These are phyloP conservation scores for Margarornis squamiger DNA, from an alignment of 2,797 vertebrate genomes.

Conservation along the genomic window DNA sequence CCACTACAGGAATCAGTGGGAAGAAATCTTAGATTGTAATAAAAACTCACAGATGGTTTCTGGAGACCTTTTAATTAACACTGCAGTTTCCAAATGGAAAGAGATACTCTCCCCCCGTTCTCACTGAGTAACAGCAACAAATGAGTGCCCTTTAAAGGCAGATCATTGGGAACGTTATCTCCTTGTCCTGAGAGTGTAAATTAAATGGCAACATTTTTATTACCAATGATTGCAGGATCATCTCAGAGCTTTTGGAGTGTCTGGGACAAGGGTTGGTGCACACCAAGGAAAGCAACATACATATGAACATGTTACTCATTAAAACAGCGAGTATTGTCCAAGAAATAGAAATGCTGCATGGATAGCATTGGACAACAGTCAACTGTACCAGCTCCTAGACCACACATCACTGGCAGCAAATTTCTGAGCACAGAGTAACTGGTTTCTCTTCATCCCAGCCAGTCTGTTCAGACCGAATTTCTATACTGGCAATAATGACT, in stretches of 20 bases:
- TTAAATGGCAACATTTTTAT: slow-evolving; percentile 30
- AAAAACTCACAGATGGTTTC: slow-evolving; percentile 14
- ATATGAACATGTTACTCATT: neutral
- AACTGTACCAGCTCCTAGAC: neutral
- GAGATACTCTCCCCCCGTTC: neutral
- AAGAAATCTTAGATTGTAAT: neutral
- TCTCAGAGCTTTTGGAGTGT: neutral
- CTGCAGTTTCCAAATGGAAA: neutral
- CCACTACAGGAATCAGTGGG: neutral
- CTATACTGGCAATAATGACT: neutral
- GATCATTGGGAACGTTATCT: neutral
- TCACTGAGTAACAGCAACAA: neutral
- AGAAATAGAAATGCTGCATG: neutral
- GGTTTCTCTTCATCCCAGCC: neutral
- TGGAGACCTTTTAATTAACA: slow-evolving; percentile 13
- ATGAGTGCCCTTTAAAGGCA: slow-evolving; percentile 7
- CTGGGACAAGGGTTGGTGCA: neutral
- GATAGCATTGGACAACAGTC: accelerated
- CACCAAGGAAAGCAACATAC: neutral
- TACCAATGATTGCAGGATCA: neutral
- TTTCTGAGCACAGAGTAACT: neutral
- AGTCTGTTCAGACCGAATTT: neutral
- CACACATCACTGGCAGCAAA: neutral
- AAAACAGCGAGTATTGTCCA: neutral
- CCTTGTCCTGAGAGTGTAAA: neutral